A percentile compares a stretch with the other conserved stretches of the same genome.
Evolutionary conservation across 2,113 vertebrate species (phyloP).

Genomic region (Vulpes ferrilata): DNA sequence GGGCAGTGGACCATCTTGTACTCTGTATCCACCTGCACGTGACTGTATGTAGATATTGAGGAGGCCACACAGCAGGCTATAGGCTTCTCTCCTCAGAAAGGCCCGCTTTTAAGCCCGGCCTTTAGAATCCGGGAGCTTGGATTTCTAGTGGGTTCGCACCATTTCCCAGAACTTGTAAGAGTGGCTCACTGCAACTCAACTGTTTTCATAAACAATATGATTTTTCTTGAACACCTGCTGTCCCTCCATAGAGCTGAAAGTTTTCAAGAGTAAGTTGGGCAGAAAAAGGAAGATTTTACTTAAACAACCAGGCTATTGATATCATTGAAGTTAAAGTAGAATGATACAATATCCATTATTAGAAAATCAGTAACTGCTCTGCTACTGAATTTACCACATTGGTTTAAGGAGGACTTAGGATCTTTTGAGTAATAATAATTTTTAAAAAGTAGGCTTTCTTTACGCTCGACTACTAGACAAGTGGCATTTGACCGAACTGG

Average conservation of each 20-base stretch:
- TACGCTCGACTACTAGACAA: neutral
- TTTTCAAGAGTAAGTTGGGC: neutral
- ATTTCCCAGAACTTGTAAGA: neutral
- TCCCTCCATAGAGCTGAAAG: neutral
- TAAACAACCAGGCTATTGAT: neutral
- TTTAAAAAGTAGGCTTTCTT: neutral
- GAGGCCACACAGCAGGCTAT: neutral
- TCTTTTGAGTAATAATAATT: neutral
- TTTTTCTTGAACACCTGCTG: neutral
- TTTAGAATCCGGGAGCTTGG: neutral
- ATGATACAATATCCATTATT: neutral
- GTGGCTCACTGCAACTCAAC: neutral
- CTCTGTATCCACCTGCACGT: neutral
- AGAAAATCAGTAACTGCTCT: neutral
- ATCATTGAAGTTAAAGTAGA: conserved; percentile 12
- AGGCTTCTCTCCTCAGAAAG: neutral
- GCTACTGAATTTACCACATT: neutral
- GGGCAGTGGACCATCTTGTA: neutral
- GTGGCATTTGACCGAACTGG: neutral
- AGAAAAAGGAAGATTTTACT: neutral
- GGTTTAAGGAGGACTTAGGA: neutral
- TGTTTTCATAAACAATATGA: neutral
- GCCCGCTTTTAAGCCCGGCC: neutral
- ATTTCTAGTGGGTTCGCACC: neutral
- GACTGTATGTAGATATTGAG: neutral